Evolutionary conservation across 2,888 invertebrate genomes (phyloP).

Genomic region (Myopa testacea): DNA sequence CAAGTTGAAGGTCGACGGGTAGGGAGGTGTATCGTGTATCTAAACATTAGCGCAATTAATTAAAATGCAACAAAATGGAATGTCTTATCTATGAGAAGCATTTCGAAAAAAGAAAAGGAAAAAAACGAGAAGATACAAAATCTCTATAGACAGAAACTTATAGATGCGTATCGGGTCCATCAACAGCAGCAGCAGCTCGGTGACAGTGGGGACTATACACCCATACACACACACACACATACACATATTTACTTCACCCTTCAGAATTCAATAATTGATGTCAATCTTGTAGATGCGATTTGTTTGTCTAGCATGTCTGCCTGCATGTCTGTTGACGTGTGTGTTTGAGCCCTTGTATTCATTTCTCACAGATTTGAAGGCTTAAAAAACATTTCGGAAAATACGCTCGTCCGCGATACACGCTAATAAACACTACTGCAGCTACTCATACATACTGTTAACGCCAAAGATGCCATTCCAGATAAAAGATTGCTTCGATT

Average conservation of each 20-base stretch:
- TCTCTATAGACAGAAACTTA: background rate
- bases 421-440: background rate
- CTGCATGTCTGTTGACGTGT: too few relatives aligned
- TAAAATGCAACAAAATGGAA: background rate
- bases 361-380: background rate
- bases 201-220: too few relatives aligned
- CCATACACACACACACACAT: too few relatives aligned
- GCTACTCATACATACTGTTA: constrained; percentile 17
- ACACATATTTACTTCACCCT: too few relatives aligned
- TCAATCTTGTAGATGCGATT: too few relatives aligned
- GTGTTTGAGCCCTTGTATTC: too few relatives aligned
- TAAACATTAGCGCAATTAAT: background rate
- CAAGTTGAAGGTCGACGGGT: background rate
- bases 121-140: too few relatives aligned
- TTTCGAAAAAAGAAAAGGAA: background rate
- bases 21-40: background rate
- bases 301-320: too few relatives aligned
- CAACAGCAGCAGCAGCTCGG: too few relatives aligned
- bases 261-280: too few relatives aligned
- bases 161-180: background rate
- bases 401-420: background rate
- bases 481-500: constrained; percentile 35
- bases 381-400: background rate
- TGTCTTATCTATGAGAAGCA: background rate
- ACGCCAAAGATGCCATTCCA: constrained; percentile 33